Evolutionary conservation across 2,113 vertebrate genomes (phyloP).

Genomic region (Tychaedon coryphoeus): DNA sequence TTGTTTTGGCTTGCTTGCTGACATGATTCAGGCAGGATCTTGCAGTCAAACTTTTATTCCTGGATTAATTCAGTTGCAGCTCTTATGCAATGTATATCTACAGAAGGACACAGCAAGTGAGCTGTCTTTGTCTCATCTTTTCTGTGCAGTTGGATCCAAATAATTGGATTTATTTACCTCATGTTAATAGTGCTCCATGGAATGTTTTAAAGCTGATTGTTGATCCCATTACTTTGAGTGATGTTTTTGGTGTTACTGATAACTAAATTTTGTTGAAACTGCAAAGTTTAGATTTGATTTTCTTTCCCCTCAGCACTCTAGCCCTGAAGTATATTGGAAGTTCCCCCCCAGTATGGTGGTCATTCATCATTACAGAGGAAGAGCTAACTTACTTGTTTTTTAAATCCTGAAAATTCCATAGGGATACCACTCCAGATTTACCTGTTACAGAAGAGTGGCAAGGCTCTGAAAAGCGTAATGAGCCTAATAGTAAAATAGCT

Average conservation of each 20-base stretch:
- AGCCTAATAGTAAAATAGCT: neutral
- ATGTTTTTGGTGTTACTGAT: neutral
- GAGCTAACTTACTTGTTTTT: neutral
- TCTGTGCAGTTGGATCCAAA: neutral
- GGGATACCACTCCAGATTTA: neutral
- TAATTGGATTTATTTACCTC: neutral
- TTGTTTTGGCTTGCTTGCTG: conserved; percentile 22
- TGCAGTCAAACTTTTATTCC: neutral
- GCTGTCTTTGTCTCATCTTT: neutral
- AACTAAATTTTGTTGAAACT: neutral
- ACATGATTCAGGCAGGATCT: conserved; percentile 23
- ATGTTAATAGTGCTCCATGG: neutral
- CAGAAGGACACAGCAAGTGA: neutral
- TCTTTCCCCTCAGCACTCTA: neutral
- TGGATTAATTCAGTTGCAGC: neutral
- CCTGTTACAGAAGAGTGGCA: neutral
- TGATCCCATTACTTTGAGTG: neutral
- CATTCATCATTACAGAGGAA: neutral
- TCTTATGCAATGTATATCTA: neutral
- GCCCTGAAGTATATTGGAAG: neutral
- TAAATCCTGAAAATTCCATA: neutral
- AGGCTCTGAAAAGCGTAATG: neutral
- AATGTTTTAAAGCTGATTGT: neutral
- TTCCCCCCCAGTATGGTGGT: fast-evolving
- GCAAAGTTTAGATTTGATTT: neutral